A percentile compares a stretch with the other conserved stretches of the same genome.
Evolutionary conservation across 2,888 invertebrate species (phyloP).

Genomic region (Cepaea hortensis): DNA sequence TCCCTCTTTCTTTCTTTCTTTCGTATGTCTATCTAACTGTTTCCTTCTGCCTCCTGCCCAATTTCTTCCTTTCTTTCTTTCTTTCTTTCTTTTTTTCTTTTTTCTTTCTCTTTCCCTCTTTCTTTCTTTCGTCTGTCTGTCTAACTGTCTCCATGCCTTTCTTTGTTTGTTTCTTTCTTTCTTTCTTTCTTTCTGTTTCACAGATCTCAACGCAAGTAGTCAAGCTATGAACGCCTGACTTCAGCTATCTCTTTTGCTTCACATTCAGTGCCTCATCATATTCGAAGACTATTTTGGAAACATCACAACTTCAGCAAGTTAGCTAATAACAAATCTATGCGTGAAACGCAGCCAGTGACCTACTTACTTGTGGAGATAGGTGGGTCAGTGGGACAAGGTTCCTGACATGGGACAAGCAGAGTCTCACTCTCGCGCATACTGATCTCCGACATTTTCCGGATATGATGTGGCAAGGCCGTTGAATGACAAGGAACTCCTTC

Average conservation of each 20-base stretch:
- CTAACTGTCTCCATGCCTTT: too few relatives aligned
- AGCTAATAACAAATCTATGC: not conserved
- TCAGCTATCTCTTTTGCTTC: too few relatives aligned
- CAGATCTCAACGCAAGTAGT: too few relatives aligned
- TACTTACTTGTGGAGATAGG: constrained; percentile 48
- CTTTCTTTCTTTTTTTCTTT: too few relatives aligned
- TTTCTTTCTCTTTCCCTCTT: too few relatives aligned
- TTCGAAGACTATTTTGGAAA: not conserved
- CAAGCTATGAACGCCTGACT: too few relatives aligned
- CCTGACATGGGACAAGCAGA: constrained; percentile 78
- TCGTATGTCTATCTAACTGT: not conserved
- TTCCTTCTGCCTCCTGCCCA: not conserved
- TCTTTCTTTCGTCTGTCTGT: too few relatives aligned
- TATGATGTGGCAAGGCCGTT: constrained; percentile 77
- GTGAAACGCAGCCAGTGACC: not conserved
- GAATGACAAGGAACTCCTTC: constrained; percentile 81
- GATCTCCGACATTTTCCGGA: constrained; percentile 73
- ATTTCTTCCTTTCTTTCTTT: too few relatives aligned
- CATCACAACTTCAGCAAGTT: not conserved
- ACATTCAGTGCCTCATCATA: too few relatives aligned
- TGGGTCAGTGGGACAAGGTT: constrained; percentile 60
- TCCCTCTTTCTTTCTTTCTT: constrained; percentile 5
- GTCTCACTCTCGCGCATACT: constrained; percentile 79
- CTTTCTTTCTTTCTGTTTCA: too few relatives aligned
- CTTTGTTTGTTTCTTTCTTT: too few relatives aligned